These are phyloP conservation scores for Euspilapteryx auroguttella DNA, from an alignment of 2,888 invertebrate species.

Conservation along the genomic window DNA sequence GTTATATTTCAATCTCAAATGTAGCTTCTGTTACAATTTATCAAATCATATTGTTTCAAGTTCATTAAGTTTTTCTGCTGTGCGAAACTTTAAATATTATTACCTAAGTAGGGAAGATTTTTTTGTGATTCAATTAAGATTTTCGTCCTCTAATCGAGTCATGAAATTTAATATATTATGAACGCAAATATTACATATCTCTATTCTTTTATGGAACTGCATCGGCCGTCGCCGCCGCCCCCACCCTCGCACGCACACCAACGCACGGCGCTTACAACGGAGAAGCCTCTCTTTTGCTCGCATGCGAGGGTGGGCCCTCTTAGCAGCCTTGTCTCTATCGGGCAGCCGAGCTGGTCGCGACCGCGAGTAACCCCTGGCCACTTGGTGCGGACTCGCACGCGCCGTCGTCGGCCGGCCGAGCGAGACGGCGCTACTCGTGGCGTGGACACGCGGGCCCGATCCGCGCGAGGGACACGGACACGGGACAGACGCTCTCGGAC, in stretches of 20 bases:
- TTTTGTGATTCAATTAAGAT: constrained; percentile 60
- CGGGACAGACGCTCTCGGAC: constrained; percentile 63
- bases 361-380: constrained; percentile 62
- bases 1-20: no score
- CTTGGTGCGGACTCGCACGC: constrained; percentile 57
- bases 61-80: no score
- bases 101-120: no score
- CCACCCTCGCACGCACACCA: constrained; percentile 61
- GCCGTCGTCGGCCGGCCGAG: constrained; percentile 46
- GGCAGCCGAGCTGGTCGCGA: constrained; percentile 47
- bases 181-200: constrained; percentile 62
- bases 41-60: no score
- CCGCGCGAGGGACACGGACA: constrained; percentile 59
- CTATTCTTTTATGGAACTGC: constrained; percentile 61
- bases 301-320: constrained; percentile 18
- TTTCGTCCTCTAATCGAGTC: constrained; percentile 61
- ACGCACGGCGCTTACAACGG: constrained; percentile 49
- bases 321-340: constrained; percentile 38
- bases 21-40: no score
- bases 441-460: constrained; percentile 49
- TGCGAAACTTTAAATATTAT: no score
- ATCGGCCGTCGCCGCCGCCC: constrained; percentile 54
- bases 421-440: constrained; percentile 47
- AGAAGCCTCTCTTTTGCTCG: constrained; percentile 30
- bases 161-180: constrained; percentile 62